phyloP scores from a whole-genome alignment of 2,797 vertebrate genomes.

The Sebastes baramenuke region DNA sequence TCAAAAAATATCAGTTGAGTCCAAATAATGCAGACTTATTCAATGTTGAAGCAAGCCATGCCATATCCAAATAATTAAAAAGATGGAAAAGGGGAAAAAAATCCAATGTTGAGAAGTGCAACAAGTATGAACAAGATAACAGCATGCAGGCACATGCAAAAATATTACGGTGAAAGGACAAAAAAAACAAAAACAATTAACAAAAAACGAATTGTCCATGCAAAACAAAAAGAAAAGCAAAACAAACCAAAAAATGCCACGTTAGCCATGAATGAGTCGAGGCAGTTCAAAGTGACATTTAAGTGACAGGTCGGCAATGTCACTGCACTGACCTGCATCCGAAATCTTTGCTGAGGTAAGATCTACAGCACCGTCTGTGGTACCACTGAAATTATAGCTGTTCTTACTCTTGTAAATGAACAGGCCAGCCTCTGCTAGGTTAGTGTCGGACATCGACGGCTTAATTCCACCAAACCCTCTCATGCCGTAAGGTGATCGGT shows the following conservation, averaged over 20 bases:
- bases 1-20: constrained; percentile 89
- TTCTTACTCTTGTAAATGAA: constrained; percentile 98
- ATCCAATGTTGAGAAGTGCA: constrained; percentile 76
- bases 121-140: constrained; percentile 78
- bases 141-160: constrained; percentile 92
- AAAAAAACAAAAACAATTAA: constrained; percentile 44
- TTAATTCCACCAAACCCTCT: constrained; percentile 94
- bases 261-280: constrained; percentile 84
- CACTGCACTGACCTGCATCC: constrained; percentile 96
- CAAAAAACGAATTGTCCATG: constrained; percentile 72
- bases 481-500: constrained; percentile 87
- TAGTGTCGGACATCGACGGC: constrained; percentile 98
- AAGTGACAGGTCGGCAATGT: constrained; percentile 90
- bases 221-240: constrained; percentile 74
- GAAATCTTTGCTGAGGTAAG: constrained; percentile 96
- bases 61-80: constrained; percentile 78
- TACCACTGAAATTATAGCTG: constrained; percentile 93
- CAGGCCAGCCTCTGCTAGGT: constrained; percentile 94
- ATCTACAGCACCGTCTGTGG: constrained; percentile 95
- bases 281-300: constrained; percentile 90
- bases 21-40: constrained; percentile 63
- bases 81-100: constrained; percentile 71
- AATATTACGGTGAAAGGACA: constrained; percentile 65
- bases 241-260: constrained; percentile 42
- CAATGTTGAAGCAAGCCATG: constrained; percentile 81